phyloP scores from a whole-genome alignment of 2,797 vertebrate species.

The Malacoraja senta region DNA sequence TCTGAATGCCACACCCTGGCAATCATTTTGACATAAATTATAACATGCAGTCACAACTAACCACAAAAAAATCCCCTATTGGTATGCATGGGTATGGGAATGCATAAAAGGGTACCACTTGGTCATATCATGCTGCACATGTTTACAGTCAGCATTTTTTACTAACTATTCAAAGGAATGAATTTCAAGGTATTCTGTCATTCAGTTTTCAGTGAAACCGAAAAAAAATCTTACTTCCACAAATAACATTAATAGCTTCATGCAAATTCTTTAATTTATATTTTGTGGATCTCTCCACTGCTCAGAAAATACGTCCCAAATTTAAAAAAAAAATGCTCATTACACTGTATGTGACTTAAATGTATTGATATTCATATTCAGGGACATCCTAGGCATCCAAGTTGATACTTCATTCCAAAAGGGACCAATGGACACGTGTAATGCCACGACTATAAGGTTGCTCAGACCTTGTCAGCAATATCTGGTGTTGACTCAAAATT shows the following conservation, averaged over 20 bases:
- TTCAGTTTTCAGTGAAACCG: background rate
- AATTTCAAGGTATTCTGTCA: background rate
- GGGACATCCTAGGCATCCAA: background rate
- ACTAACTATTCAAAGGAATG: background rate
- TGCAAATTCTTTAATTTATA: background rate
- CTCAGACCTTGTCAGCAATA: background rate
- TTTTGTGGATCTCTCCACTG: background rate
- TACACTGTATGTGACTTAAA: background rate
- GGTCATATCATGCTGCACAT: background rate
- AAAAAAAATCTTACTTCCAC: background rate
- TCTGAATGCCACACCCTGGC: slow-evolving; percentile 5
- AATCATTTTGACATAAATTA: background rate
- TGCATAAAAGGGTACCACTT: background rate
- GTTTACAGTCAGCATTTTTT: background rate
- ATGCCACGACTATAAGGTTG: background rate
- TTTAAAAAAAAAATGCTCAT: background rate
- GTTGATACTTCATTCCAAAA: background rate
- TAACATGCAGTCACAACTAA: background rate
- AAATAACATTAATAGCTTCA: background rate
- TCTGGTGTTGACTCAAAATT: background rate
- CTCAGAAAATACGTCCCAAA: background rate
- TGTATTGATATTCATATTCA: background rate
- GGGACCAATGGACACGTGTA: background rate
- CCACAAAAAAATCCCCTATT: background rate
- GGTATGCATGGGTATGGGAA: background rate